Base-by-base conservation (phyloP, 2,888 invertebrate species). In the Pantelozetes paolii region DNA sequence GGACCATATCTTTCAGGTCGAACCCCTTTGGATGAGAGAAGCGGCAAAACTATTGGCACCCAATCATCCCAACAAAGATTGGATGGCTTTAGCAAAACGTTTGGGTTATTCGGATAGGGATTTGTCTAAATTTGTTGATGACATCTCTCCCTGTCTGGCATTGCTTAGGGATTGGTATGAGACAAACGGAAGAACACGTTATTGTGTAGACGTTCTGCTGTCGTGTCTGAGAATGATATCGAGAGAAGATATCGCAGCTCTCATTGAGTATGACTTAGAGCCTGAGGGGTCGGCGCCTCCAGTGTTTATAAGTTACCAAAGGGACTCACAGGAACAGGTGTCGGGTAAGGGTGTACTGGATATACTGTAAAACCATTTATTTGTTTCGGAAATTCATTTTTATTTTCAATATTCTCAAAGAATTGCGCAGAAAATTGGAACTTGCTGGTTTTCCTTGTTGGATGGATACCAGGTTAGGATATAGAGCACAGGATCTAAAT, bases 291-390 rank as follows among this genome's bases (percentile, higher is more conserved):
- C 78, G 18, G 74, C 77, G 15, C 79, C 82, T 1, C 81, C 82
- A 76, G 80, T 84, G 59, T 84, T 84, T 77, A 79, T 84, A 71
- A 83, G 83, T 77, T 84, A 84, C 77, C 83, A 84, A 78, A 83
- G 83, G 83, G 83, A 83, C 77, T 78, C 79, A 3, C 83, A 83
- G 77, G 82, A 83, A 73, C 80, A 82, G 73, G 82, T 82, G 0
- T 74, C 74, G 32, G 75, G 75, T 75, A 71, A 20, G 20, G 36
- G 36, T n/a, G n/a, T n/a, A n/a, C n/a, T n/a, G n/a, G n/a, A n/a
- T n/a, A 28, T 20, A 36, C 42, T 42, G 8, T 42, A 42, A n/a
- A n/a, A n/a, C n/a, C n/a, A n/a, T n/a, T n/a, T n/a, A n/a, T n/a
- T n/a, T n/a, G n/a, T n/a, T 28, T 71, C 13, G 28, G 30, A 15